Conservation (phyloP, 2,888 invertebrate species). For the Buathra laborator region DNA sequence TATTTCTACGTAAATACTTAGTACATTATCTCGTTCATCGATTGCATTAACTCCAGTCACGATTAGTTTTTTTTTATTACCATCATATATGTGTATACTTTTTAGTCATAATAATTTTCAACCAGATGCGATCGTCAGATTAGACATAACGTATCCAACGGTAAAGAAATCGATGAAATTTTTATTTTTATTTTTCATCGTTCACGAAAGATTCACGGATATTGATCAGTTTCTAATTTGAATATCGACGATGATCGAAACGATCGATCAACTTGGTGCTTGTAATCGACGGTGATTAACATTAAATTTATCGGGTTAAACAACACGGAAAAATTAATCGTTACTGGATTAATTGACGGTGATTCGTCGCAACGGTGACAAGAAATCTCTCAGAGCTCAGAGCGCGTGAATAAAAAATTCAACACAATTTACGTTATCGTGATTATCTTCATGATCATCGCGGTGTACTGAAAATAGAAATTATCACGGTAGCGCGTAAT, state of each 20-base stretch:
- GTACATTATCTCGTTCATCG: slow-evolving; percentile 19
- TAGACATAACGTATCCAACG: slow-evolving; percentile 26
- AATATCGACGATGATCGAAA: slow-evolving; percentile 71
- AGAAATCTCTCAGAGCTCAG: neutral
- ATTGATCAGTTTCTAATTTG: slow-evolving; percentile 73
- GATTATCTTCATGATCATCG: slow-evolving; percentile 29
- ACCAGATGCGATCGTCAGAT: slow-evolving; percentile 49
- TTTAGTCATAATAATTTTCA: slow-evolving; percentile 7
- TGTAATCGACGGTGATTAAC: slow-evolving; percentile 73
- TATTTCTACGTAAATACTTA: slow-evolving; percentile 20
- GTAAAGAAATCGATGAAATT: neutral
- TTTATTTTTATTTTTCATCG: neutral
- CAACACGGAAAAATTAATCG: slow-evolving; percentile 78
- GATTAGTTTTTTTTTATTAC: slow-evolving; percentile 6
- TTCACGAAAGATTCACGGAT: slow-evolving; percentile 19
- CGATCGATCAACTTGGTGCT: slow-evolving; percentile 72
- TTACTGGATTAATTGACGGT: slow-evolving; percentile 58
- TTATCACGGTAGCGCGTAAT: slow-evolving; percentile 57
- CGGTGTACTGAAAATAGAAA: slow-evolving; percentile 47
- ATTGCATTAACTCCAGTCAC: slow-evolving; percentile 20
- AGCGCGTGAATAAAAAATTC: slow-evolving; percentile 52
- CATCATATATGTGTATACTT: neutral
- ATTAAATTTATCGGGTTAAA: slow-evolving; percentile 79
- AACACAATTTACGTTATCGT: slow-evolving; percentile 27
- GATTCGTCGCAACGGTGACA: slow-evolving; percentile 8